Conservation (phyloP, 2,797 vertebrate genomes). For the Hippocampus kuda region DNA sequence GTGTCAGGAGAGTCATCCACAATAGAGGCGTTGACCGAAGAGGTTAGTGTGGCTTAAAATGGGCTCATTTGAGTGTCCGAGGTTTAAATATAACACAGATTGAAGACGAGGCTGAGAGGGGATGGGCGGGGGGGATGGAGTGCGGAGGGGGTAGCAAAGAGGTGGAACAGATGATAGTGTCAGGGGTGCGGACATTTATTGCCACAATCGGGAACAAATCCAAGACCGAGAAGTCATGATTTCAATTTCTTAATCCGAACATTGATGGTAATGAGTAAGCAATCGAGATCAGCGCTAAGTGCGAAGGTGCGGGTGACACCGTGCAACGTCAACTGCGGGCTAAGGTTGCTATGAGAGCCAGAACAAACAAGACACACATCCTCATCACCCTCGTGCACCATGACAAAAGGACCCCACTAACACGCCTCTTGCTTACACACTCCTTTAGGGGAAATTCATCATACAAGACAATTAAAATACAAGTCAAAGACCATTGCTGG, state of each 20-base stretch:
- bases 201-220: slow-evolving; percentile 34
- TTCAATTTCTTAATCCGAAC: background rate
- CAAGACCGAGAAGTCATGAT: slow-evolving; percentile 1
- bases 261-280: background rate
- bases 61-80: slow-evolving; percentile 43
- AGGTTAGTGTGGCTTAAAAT: slow-evolving; percentile 36
- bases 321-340: background rate
- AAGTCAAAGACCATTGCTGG: background rate
- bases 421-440: background rate
- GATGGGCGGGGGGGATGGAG: slow-evolving; percentile 9
- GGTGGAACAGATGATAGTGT: slow-evolving; percentile 50
- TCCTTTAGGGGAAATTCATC: background rate
- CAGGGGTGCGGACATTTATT: slow-evolving; percentile 30
- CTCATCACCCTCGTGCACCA: slow-evolving; percentile 6
- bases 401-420: slow-evolving; percentile 8
- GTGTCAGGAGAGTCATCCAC: slow-evolving; percentile 23
- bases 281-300: background rate
- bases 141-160: slow-evolving; percentile 15
- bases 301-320: background rate
- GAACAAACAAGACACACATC: slow-evolving; percentile 29
- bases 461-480: too few species aligned
- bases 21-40: slow-evolving; percentile 24
- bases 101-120: slow-evolving; percentile 40
- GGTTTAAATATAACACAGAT: slow-evolving; percentile 56
- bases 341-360: slow-evolving; percentile 28